phyloP scores from a whole-genome alignment of 2,888 invertebrate genomes.

The Chirona hameri region DNA sequence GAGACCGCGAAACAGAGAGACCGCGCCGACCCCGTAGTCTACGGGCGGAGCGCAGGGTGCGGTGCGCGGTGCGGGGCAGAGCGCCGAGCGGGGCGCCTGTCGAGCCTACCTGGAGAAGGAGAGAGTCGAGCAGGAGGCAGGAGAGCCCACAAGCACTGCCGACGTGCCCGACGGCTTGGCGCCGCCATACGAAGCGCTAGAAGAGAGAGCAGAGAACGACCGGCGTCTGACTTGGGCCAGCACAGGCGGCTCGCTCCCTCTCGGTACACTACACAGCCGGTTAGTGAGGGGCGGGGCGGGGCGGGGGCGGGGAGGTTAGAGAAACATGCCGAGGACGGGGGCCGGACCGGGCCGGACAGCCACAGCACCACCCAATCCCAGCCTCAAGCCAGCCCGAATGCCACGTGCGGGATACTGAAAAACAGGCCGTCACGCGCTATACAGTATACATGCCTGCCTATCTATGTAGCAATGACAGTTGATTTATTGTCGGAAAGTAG shows the following conservation, averaged over 20 bases:
- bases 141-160: slow-evolving; percentile 27
- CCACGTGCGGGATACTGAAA: background rate
- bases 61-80: background rate
- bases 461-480: too few species aligned
- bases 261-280: background rate
- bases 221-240: background rate
- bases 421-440: too few species aligned
- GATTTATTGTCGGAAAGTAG: too few species aligned
- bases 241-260: background rate
- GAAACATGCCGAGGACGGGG: background rate
- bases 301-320: background rate
- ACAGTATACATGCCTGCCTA: too few species aligned
- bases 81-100: background rate
- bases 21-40: background rate
- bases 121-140: slow-evolving; percentile 26
- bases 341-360: background rate
- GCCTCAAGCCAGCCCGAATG: background rate
- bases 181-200: slow-evolving; percentile 23
- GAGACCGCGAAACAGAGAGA: background rate
- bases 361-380: background rate
- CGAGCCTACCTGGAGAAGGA: background rate
- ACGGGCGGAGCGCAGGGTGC: background rate
- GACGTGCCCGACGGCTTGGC: background rate
- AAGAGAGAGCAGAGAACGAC: background rate
- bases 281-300: background rate